Evolutionary conservation across 1,140 invertebrate species (phyloP), one percentile per base, ranked within the genome.

Genomic region (Drosophila athabasca): DNA sequence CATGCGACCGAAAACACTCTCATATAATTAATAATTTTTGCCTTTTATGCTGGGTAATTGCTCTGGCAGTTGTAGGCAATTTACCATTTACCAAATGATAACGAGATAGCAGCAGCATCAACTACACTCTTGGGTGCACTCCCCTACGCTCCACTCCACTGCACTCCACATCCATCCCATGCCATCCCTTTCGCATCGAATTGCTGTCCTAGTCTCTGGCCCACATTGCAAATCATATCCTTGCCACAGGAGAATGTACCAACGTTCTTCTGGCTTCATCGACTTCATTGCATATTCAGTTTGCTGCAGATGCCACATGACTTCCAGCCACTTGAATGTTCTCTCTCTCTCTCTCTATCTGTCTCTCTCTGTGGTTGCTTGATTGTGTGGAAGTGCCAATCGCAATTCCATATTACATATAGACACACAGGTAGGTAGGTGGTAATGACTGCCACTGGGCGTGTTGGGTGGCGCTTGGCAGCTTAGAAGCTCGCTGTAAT

Each of bases 11-110:
- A 29, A 44, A 59, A 59, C 52, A 61, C 58, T 51, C 58, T 39
- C 64, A 66, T 74, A 76, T 81, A 75, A 87, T 85, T 85, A 85
- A 85, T 85, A 87, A 87, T 85, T 85, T 85, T 85, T 85, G 65
- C 74, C 79, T 88, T 87, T 88, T 87, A 87, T 83, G 75, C 81
- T 39, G 62, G 62, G 77, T 88, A 87, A 87, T 87, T 87, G 83
- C 83, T 73, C 73, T 50, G 66, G 68, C 80, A 87, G 82, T 87
- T 81, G 83, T 87, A 79, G 79, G 83, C 83, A 83, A 87, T 85
- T 87, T 81, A 81, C 67, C 73, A 66, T 84, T 85, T 87, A 70
- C 78, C 69, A 69, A 75, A 77, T 84, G 66, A 83, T 83, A 83
- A 85, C 81, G 71, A 83, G 81, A 72, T 59, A 74, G 52, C 39